Percentiles rank a stretch among this genome's conserved stretches.
Evolutionary conservation across 2,113 vertebrate species (phyloP).

Genomic region (Callocephalon fimbriatum): DNA sequence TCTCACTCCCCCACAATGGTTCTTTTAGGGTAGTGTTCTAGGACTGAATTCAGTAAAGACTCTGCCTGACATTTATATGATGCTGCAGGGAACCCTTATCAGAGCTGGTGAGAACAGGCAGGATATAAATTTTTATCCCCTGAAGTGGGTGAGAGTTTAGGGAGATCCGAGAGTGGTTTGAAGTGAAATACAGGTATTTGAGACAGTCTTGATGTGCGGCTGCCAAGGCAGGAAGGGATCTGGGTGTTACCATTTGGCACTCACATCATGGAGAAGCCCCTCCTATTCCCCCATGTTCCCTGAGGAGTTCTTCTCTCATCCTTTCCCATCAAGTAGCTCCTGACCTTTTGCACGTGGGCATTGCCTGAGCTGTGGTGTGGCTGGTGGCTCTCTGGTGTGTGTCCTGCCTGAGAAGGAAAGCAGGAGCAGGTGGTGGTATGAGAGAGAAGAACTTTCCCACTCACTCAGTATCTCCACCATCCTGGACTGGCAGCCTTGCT

Average conservation of each 20-base stretch:
- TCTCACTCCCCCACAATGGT: fast-evolving
- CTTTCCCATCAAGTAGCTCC: conserved; percentile 32
- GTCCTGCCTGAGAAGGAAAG: background rate
- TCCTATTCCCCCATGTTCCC: conserved; percentile 9
- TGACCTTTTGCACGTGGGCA: background rate
- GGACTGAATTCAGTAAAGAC: background rate
- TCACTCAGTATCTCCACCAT: fast-evolving
- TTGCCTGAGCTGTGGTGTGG: fast-evolving
- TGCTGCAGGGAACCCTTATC: background rate
- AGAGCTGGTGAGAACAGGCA: background rate
- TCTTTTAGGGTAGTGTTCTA: background rate
- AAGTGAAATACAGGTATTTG: conserved; percentile 30
- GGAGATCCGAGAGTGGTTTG: background rate
- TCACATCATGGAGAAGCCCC: background rate
- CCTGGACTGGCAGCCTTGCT: background rate
- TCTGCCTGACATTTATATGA: background rate
- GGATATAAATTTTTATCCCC: background rate
- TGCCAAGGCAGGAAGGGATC: conserved; percentile 46
- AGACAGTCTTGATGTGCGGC: fast-evolving
- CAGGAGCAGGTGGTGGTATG: fast-evolving
- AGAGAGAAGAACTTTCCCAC: background rate
- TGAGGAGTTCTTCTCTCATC: conserved; percentile 43
- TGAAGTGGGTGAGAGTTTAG: background rate
- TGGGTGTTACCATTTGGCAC: conserved; percentile 33
- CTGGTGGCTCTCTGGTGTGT: background rate